Evolutionary conservation across 2,888 invertebrate genomes (phyloP).

Genomic region (Limnephilus lunatus): DNA sequence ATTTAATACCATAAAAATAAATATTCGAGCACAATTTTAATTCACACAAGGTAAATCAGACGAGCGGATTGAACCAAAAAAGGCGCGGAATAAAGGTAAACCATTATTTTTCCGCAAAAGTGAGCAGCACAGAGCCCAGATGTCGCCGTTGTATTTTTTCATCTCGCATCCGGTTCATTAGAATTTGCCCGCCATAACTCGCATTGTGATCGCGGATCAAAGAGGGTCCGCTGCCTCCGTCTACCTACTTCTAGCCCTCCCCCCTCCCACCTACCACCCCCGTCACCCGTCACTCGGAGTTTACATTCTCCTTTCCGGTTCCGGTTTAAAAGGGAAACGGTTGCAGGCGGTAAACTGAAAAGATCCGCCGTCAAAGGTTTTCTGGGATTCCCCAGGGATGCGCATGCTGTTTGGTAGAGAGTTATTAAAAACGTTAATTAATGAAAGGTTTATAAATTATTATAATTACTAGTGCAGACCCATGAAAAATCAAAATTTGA

Average conservation of each 20-base stretch:
- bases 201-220: conserved; percentile 61
- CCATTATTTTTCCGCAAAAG: conserved; percentile 64
- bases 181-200: conserved; percentile 55
- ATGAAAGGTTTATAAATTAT: neutral
- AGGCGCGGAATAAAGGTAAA: conserved; percentile 37
- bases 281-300: conserved; percentile 34
- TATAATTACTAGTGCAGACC: too few species aligned
- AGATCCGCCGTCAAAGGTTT: conserved; percentile 58
- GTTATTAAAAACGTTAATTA: conserved; percentile 14
- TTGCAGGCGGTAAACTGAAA: conserved; percentile 19
- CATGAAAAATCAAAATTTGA: too few species aligned
- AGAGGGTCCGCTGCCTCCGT: conserved; percentile 37
- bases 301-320: conserved; percentile 52
- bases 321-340: conserved; percentile 43
- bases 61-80: neutral
- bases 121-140: conserved; percentile 52
- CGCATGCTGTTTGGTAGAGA: neutral
- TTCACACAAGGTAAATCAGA: conserved; percentile 13
- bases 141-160: conserved; percentile 52
- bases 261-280: neutral
- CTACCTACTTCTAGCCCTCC: neutral
- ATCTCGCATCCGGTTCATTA: conserved; percentile 65
- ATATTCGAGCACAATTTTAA: neutral
- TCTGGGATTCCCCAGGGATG: conserved; percentile 55
- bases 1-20: neutral